Conservation (phyloP, 30 jellyfish, hydroid and myxozoan genomes). For the Hydractinia echinata region DNA sequence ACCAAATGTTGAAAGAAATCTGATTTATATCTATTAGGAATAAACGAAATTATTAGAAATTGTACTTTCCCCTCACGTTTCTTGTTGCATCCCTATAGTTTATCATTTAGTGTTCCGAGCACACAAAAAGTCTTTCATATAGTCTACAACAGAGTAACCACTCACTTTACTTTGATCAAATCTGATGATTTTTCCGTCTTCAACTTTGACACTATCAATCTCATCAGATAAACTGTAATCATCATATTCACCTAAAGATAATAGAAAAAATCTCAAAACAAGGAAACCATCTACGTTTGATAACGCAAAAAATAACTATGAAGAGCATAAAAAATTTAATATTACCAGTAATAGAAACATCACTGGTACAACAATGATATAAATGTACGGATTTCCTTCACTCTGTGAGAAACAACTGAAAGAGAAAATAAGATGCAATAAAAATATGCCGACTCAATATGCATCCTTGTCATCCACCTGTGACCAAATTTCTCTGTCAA, state of each 20-base stretch:
- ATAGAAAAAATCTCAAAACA: background rate
- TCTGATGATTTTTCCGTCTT: slow-evolving; percentile 10
- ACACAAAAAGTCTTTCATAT: too few relatives aligned
- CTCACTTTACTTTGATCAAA: background rate
- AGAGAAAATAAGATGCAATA: background rate
- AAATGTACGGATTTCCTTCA: slow-evolving; percentile 10
- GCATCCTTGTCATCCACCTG: too few relatives aligned
- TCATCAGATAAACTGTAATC: slow-evolving; percentile 13
- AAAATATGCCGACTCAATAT: background rate
- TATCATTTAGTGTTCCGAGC: too few relatives aligned
- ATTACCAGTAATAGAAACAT: background rate
- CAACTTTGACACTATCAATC: background rate
- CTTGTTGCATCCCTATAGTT: too few relatives aligned
- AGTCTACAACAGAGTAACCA: background rate
- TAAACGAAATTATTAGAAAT: too few relatives aligned
- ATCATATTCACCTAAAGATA: background rate
- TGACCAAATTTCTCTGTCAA: too few relatives aligned
- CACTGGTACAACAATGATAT: slow-evolving; percentile 12
- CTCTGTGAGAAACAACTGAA: slow-evolving; percentile 1
- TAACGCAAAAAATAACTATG: background rate
- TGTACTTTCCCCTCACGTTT: too few relatives aligned
- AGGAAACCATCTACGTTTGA: background rate
- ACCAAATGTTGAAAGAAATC: too few relatives aligned
- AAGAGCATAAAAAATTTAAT: background rate
- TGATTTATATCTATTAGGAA: too few relatives aligned